Conservation (phyloP, 1,140 invertebrate genomes). For the Steinernema feltiae region DNA sequence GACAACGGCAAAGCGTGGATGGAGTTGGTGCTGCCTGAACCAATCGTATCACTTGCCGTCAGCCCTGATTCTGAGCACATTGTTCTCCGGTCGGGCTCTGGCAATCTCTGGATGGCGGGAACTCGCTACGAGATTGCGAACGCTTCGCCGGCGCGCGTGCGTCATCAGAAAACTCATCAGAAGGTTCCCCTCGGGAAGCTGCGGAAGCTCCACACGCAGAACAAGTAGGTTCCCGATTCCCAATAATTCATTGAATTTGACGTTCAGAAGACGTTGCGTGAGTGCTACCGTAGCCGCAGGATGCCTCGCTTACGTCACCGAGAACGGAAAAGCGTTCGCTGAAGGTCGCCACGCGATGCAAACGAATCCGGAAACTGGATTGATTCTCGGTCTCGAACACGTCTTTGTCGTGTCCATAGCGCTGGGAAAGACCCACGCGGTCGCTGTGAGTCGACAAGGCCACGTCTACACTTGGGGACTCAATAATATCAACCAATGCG, state of each 20-base stretch:
- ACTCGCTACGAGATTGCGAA: neutral
- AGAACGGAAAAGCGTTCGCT: conserved; percentile 47
- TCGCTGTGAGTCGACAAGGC: conserved; percentile 78
- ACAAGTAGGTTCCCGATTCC: conserved; percentile 33
- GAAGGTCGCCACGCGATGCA: conserved; percentile 42
- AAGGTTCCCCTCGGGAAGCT: conserved; percentile 23
- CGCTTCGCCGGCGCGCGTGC: neutral
- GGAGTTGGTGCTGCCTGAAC: conserved; percentile 44
- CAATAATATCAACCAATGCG: conserved; percentile 96
- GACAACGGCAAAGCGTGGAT: conserved; percentile 43
- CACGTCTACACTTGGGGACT: conserved; percentile 90
- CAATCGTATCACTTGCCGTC: conserved; percentile 45
- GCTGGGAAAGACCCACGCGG: conserved; percentile 88
- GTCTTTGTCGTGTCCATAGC: conserved; percentile 76
- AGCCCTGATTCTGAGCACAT: conserved; percentile 36
- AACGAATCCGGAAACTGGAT: conserved; percentile 30
- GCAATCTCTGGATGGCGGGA: conserved; percentile 48
- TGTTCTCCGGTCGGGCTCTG: conserved; percentile 49
- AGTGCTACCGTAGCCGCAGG: conserved; percentile 35
- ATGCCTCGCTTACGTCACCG: conserved; percentile 43
- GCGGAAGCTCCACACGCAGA: conserved; percentile 41
- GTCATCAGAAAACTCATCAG: neutral
- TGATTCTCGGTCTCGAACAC: conserved; percentile 67
- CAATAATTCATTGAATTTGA: too few relatives aligned
- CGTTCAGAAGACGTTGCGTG: conserved; percentile 29